Evolutionary conservation across 2,113 vertebrate genomes (phyloP).

Genomic region (Ammodytes marinus): DNA sequence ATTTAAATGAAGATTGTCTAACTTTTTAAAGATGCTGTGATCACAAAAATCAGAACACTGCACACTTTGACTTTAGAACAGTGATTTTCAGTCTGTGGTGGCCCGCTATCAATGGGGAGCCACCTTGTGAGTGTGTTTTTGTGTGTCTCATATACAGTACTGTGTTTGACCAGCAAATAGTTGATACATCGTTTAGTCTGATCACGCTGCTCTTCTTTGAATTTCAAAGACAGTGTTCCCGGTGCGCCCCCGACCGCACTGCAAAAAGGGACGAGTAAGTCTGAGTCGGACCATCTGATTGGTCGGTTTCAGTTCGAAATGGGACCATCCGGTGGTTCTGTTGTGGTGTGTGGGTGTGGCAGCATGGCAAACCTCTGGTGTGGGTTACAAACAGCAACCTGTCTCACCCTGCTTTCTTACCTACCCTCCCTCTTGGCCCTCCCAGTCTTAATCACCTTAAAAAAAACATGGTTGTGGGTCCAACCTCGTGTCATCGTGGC

Average conservation of each 20-base stretch:
- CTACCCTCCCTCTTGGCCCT: slow-evolving; percentile 18
- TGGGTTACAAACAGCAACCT: slow-evolving; percentile 42
- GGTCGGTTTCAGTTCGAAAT: slow-evolving; percentile 63
- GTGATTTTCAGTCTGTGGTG: not conserved
- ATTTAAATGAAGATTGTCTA: not conserved
- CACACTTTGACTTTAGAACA: not conserved
- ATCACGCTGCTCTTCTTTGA: slow-evolving; percentile 75
- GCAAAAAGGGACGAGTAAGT: slow-evolving; percentile 94
- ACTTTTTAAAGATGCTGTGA: not conserved
- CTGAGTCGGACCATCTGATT: slow-evolving; percentile 57
- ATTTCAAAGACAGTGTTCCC: slow-evolving; percentile 92
- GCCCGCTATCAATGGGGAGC: not conserved
- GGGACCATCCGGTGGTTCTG: slow-evolving; percentile 60
- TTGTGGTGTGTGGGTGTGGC: slow-evolving; percentile 65
- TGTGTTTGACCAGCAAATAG: not conserved
- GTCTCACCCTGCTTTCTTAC: not conserved
- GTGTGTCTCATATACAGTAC: not conserved
- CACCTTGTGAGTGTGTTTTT: not conserved
- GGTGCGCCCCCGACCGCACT: slow-evolving; percentile 90
- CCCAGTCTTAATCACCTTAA: not conserved
- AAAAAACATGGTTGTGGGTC: slow-evolving; percentile 20
- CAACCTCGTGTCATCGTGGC: slow-evolving; percentile 21
- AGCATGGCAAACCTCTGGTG: slow-evolving; percentile 72
- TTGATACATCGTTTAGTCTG: slow-evolving; percentile 47
- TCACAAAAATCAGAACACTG: not conserved